Evolutionary conservation across 2,888 invertebrate species (phyloP).

Genomic region (Drosophila pegasa): DNA sequence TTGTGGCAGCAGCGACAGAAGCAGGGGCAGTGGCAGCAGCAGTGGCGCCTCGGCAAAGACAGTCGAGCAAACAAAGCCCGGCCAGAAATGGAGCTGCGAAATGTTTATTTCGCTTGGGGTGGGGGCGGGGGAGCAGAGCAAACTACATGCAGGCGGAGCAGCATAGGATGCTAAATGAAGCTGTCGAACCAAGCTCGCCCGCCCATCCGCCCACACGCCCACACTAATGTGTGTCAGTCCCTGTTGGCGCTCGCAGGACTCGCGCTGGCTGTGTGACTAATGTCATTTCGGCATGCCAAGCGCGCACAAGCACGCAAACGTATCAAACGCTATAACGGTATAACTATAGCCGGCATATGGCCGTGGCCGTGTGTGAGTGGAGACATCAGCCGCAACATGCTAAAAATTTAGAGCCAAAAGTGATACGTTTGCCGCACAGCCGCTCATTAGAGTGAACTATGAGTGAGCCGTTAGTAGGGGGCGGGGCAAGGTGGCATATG

Average conservation of each 20-base stretch:
- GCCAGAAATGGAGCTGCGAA: conserved; percentile 35
- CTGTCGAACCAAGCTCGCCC: conserved; percentile 25
- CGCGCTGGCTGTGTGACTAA: conserved; percentile 69
- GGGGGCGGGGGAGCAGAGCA: not conserved
- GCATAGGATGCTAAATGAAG: conserved; percentile 57
- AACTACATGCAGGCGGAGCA: conserved; percentile 19
- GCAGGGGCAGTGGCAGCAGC: conserved; percentile 31
- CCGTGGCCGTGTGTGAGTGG: conserved; percentile 6
- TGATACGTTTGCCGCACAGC: conserved; percentile 65
- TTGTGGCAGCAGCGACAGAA: conserved; percentile 48
- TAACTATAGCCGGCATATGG: conserved; percentile 39
- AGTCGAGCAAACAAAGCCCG: conserved; percentile 40
- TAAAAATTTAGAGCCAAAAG: conserved; percentile 55
- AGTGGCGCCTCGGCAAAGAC: conserved; percentile 20
- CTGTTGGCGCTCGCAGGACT: conserved; percentile 23
- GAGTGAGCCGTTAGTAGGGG: conserved; percentile 19
- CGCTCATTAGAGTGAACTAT: conserved; percentile 72
- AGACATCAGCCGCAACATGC: conserved; percentile 53
- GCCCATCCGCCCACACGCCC: conserved; percentile 2
- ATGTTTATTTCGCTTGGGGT: conserved; percentile 15
- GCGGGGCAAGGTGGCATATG: conserved; percentile 53
- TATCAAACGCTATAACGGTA: conserved; percentile 49
- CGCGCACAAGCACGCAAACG: conserved; percentile 62
- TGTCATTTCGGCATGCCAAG: conserved; percentile 76
- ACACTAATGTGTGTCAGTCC: conserved; percentile 14